Conservation (phyloP, 2,888 invertebrate species). For the Drosophila atripex region DNA sequence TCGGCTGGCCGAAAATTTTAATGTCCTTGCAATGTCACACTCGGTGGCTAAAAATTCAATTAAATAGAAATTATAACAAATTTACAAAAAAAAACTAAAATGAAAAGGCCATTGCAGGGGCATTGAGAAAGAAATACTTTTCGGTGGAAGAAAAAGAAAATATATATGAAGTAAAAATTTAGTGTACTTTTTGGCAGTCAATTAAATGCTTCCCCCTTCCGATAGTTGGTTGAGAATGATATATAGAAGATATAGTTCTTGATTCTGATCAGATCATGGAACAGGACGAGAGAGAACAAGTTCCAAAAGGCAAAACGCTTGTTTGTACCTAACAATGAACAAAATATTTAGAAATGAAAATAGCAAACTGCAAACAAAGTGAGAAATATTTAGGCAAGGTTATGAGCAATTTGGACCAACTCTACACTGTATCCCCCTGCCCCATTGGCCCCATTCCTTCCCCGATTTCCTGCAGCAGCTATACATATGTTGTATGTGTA, state of each 20-base stretch:
- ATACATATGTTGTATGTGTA: constrained; percentile 11
- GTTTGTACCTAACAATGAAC: constrained; percentile 45
- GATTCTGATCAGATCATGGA: no score
- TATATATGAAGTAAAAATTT: constrained; percentile 41
- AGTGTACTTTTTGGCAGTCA: constrained; percentile 69
- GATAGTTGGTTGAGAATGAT: constrained; percentile 35
- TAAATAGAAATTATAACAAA: constrained; percentile 4
- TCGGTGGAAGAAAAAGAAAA: constrained; percentile 51
- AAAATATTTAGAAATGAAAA: constrained; percentile 2
- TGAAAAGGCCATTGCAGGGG: constrained; percentile 13
- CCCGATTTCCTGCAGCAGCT: constrained; percentile 8
- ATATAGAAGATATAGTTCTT: constrained; percentile 2
- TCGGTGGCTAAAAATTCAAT: constrained; percentile 6
- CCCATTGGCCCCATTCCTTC: background rate
- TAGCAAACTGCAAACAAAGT: background rate
- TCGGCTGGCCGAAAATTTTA: constrained; percentile 23
- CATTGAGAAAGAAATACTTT: constrained; percentile 11
- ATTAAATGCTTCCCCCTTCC: constrained; percentile 58
- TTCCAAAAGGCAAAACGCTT: constrained; percentile 41
- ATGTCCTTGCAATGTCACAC: constrained; percentile 31
- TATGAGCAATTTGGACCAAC: constrained; percentile 73
- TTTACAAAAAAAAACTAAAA: background rate
- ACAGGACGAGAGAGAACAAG: constrained; percentile 5
- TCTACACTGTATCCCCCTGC: constrained; percentile 16
- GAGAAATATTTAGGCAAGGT: constrained; percentile 29